Conservation (phyloP, 1,140 invertebrate genomes). For the Drosophila micromelanica region DNA sequence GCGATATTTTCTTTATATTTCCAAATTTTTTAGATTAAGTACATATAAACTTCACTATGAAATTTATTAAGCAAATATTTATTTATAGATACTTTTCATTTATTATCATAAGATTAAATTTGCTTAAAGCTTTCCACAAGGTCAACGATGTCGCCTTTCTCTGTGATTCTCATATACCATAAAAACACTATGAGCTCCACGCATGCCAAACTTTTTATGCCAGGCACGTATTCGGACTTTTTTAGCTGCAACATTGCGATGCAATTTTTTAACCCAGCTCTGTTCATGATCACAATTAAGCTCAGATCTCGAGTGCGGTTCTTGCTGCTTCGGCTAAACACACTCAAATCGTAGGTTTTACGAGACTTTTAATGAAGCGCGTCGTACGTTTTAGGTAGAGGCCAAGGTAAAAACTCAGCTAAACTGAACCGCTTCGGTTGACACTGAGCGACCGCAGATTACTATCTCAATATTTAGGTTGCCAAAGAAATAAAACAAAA, state of each 20-base stretch:
- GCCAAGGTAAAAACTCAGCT: constrained; percentile 23
- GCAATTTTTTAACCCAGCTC: constrained; percentile 30
- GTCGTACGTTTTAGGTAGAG: constrained; percentile 1
- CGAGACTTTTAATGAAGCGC: constrained; percentile 52
- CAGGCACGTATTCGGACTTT: constrained; percentile 28
- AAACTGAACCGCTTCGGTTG: constrained; percentile 48
- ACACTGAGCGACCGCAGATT: constrained; percentile 76
- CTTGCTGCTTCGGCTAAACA: constrained; percentile 9
- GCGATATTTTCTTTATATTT: no score
- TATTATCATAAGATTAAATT: no score
- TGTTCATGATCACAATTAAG: constrained; percentile 36
- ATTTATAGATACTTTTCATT: no score
- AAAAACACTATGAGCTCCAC: no score
- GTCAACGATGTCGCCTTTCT: background rate
- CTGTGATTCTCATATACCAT: background rate
- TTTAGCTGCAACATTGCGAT: constrained; percentile 19
- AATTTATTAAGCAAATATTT: no score
- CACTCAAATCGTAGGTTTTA: constrained; percentile 30
- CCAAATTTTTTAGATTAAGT: no score
- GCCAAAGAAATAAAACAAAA: constrained; percentile 59
- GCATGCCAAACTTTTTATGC: constrained; percentile 15
- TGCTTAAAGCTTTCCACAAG: no score
- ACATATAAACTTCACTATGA: no score
- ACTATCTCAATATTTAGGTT: constrained; percentile 79
- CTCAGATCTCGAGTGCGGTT: constrained; percentile 20